phyloP scores from a whole-genome alignment of 2,797 vertebrate species.

The Leuciscus waleckii region DNA sequence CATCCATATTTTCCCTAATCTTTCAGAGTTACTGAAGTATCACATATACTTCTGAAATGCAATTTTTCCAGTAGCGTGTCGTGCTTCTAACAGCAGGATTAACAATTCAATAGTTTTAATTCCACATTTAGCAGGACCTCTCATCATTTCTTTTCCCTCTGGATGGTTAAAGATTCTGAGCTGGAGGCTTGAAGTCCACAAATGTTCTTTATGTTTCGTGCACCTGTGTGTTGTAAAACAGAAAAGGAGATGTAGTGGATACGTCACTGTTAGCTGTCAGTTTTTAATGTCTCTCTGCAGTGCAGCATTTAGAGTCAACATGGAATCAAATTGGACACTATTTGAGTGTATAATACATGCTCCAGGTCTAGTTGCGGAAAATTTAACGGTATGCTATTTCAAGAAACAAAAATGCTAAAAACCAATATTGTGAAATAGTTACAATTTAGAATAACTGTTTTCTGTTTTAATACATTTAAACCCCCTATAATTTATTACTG shows the following conservation, averaged over 20 bases:
- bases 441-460: neutral
- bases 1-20: slow-evolving; percentile 14
- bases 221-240: neutral
- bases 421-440: neutral
- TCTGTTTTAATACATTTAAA: neutral
- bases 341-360: neutral
- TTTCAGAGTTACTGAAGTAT: slow-evolving; percentile 28
- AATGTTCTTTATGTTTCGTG: neutral
- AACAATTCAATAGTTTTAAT: slow-evolving; percentile 39
- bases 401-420: neutral
- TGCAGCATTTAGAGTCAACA: neutral
- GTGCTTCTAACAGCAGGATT: slow-evolving; percentile 8
- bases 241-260: too few species aligned
- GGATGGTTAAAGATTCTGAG: neutral
- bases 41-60: slow-evolving; percentile 19
- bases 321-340: neutral
- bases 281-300: slow-evolving; percentile 8
- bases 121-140: slow-evolving; percentile 16
- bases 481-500: neutral
- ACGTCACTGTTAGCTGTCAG: neutral
- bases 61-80: slow-evolving; percentile 2
- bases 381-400: neutral
- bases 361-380: neutral
- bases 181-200: neutral
- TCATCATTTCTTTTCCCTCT: slow-evolving; percentile 1